Base-by-base conservation (phyloP, 2,113 vertebrate species). In the Emydocephalus ijimae region DNA sequence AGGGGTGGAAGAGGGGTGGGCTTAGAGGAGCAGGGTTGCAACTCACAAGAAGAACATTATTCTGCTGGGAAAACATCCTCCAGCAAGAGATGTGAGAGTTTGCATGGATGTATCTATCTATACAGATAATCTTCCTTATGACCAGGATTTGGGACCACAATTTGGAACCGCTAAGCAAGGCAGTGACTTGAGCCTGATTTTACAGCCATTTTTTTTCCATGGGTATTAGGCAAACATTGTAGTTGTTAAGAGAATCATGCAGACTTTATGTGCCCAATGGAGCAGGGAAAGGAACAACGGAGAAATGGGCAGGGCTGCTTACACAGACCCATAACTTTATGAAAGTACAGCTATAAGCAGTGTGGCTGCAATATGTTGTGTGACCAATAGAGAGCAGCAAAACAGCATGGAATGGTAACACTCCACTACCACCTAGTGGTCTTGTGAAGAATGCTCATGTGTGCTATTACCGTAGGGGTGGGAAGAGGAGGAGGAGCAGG, bases 1-100 rank as follows among this genome's bases (percentile, higher is more conserved):
- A 89, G 91, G 95, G 95, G 93, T 3, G 1, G 89, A 48, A 48
- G 92, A 94, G 95, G 94, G 93, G 1, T 29, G 29, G 93, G 95
- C 94, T 89, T 24, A 59, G 57, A 9, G 23, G 2, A 24, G 50
- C n/a, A 85, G 55, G 92, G 94, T 91, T 93, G 91, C 48, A 93
- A 18, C 56, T 90, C 90, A 26, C 93, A 86, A 56, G 24, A 54
- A 89, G 10, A 55, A 23, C 5, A 20, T 39, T 81, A 8, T 39
- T 81, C n/a, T 34, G 15, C 34, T 7, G 6, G 39, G 69, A 20
- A 20, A 74, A 74, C n/a, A 74, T 18, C n/a, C 64, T 74, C 29
- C 11, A 64, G 61, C 26, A 29, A 29, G n/a, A 7, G 14, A 34
- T 0, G n/a, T 34, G 5, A 74, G 64, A 15, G 14, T 2, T 0